Base-by-base conservation (phyloP, 1,140 invertebrate species). In the Battus philenor region DNA sequence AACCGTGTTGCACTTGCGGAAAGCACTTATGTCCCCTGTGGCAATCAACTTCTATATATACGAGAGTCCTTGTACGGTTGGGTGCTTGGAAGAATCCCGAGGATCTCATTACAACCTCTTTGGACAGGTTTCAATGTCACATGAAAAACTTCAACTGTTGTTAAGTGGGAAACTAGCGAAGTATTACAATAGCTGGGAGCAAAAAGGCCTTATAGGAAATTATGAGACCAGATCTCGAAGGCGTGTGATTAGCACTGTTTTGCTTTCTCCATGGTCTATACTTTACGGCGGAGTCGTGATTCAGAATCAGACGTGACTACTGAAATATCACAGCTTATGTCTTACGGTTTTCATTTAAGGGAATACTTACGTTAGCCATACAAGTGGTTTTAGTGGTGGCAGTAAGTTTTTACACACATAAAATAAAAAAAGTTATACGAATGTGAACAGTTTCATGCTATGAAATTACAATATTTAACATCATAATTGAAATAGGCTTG, bases 101-200 rank as follows among this genome's bases (percentile, higher is more conserved):
- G 69, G 68, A 56, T 82, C 63, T 53, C 68, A 69, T 78, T 78
- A 75, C 72, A 68, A 59, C 55, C 60, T 70, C 73, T 72, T 53
- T 41, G 63, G 68, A 77, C 71, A 58, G 44, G 53, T 79, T 81
- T 78, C 75, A 78, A 67, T 73, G 73, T 68, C 68, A 54, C 46
- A 48, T 53, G 60, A 31, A 31, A 44, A 52, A 59, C 58, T 59
- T 59, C 45, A 46, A 49, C 29, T 55, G 65, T 68, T 61, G 54
- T 59, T 64, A 70, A 64, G 71, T 49, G 59, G 56, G 58, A 58
- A 60, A 47, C 57, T 60, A 52, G 51, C 50, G 34, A 13, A 2
- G 8, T n/a, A 16, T 32, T 44, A 47, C 18, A 54, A 17, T 16
- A 7, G 20, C 29, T 29, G 13, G 24, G 5, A 10, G 24, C 12